These are phyloP conservation scores for Petrolisthes cinctipes DNA, from an alignment of 2,888 invertebrate genomes.

Conservation along the genomic window DNA sequence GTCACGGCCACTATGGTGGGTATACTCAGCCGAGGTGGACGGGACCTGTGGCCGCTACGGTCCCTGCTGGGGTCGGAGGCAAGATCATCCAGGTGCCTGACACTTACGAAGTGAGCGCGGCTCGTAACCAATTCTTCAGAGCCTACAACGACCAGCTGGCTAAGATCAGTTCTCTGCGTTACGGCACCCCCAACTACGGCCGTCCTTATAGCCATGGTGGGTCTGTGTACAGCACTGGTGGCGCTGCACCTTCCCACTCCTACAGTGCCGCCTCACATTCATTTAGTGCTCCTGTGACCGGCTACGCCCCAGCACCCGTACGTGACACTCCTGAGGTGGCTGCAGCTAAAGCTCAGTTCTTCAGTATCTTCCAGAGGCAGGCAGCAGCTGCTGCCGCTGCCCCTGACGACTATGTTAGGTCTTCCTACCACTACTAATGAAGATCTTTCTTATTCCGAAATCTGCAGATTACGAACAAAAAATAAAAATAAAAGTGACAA, in stretches of 20 bases:
- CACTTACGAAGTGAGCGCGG: constrained; percentile 32
- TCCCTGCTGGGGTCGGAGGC: constrained; percentile 29
- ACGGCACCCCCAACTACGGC: neutral
- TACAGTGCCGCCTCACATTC: constrained; percentile 1
- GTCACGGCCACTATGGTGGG: neutral
- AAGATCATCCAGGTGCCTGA: constrained; percentile 26
- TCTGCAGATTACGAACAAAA: no score
- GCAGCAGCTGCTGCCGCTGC: constrained; percentile 50
- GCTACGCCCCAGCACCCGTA: neutral
- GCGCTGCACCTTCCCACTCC: neutral
- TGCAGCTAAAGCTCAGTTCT: constrained; percentile 37
- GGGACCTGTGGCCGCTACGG: constrained; percentile 17
- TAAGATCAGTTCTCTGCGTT: neutral
- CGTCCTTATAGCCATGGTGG: neutral
- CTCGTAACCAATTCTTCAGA: constrained; percentile 10
- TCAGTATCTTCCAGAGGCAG: constrained; percentile 21
- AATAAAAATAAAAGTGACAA: no score
- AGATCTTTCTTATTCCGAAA: no score
- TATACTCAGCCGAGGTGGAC: constrained; percentile 6
- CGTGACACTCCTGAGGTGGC: constrained; percentile 39
- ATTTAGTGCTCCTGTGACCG: neutral
- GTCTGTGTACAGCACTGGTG: neutral
- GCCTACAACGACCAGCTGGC: constrained; percentile 22
- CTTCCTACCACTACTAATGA: no score
- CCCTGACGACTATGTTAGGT: constrained; percentile 25